A percentile compares a stretch with the other conserved stretches of the same genome.
Evolutionary conservation across 2,113 vertebrate species (phyloP).

Genomic region (Rhinoderma darwinii): DNA sequence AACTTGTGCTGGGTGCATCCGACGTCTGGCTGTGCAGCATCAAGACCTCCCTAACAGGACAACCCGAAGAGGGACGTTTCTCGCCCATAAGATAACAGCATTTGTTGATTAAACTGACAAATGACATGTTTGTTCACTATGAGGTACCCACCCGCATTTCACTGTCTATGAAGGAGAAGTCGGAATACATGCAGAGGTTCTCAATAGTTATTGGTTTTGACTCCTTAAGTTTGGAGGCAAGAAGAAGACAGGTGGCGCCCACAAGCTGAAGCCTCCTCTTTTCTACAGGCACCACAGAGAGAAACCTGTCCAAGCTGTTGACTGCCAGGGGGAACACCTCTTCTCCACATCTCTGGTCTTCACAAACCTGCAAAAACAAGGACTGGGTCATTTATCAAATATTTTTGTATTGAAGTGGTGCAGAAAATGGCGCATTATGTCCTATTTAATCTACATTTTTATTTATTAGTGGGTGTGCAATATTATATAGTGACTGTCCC

Average conservation of each 20-base stretch:
- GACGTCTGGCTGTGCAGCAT: too few species aligned
- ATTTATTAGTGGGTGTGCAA: too few species aligned
- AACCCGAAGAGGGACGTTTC: too few species aligned
- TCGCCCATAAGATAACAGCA: too few species aligned
- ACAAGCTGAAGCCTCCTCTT: constrained; percentile 71
- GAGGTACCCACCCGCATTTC: constrained; percentile 71
- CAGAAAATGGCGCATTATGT: too few species aligned
- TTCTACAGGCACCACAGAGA: constrained; percentile 70
- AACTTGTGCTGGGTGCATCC: too few species aligned
- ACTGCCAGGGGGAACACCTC: constrained; percentile 76
- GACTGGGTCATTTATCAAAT: not conserved
- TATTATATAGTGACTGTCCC: too few species aligned
- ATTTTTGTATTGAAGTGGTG: not conserved
- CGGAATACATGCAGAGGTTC: constrained; percentile 72
- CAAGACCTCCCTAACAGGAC: too few species aligned
- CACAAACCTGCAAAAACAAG: constrained; percentile 71
- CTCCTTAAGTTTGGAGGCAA: constrained; percentile 78
- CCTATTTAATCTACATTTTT: not conserved
- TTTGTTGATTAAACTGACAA: too few species aligned
- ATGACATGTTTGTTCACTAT: not conserved
- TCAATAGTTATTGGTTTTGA: constrained; percentile 70
- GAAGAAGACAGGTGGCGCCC: constrained; percentile 74
- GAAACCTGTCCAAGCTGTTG: constrained; percentile 76
- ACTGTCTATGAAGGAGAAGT: constrained; percentile 69
- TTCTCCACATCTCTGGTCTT: constrained; percentile 74